Base-by-base conservation (phyloP, 2,888 invertebrate genomes). In the Ametastegia equiseti region DNA sequence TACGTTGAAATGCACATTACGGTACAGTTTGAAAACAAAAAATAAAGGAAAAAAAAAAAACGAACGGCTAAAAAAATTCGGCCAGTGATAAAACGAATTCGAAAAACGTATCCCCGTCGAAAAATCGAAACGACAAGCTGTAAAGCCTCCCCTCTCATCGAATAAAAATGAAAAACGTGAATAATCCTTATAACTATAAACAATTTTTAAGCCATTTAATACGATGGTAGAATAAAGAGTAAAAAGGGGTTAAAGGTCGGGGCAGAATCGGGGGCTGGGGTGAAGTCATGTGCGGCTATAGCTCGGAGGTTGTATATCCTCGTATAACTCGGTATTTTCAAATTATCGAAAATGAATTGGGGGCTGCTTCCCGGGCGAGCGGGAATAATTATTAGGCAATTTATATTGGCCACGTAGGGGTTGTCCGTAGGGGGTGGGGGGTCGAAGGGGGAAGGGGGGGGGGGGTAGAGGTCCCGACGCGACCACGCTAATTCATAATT, bases 321-420 rank as follows among this genome's bases (percentile, higher is more conserved):
- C 23, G 54, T 36, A 75, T 75, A 75, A 75, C 54, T 54, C 75
- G 54, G 45, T 54, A 75, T 75, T 75, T 75, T 75, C 75, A 54
- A 75, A 75, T 75, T 75, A 75, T 75, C 75, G 75, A 75, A 75
- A 75, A 75, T 75, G 75, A 75, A 75, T 75, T 75, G 50, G 54
- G 75, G 75, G 30, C 36, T 75, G 75, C 33, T 75, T 50, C 50
- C 54, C 33, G 54, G 19, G 36, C 36, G 75, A 54, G 54, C 50
- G 54, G 36, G 50, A 75, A 75, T 75, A 75, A 75, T 75, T 75
- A 75, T 75, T 54, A 75, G 75, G 75, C 50, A 75, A 75, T 75
- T 75, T 36, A 75, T 75, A 75, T 75, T 7, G 50, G 36, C 19
- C 36, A 13, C 13, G 50, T 75, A 30, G 50, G 11, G 19, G 27